These are phyloP conservation scores for Odocoileus hemionus DNA, from an alignment of 2,113 vertebrate species.

Conservation along the genomic window DNA sequence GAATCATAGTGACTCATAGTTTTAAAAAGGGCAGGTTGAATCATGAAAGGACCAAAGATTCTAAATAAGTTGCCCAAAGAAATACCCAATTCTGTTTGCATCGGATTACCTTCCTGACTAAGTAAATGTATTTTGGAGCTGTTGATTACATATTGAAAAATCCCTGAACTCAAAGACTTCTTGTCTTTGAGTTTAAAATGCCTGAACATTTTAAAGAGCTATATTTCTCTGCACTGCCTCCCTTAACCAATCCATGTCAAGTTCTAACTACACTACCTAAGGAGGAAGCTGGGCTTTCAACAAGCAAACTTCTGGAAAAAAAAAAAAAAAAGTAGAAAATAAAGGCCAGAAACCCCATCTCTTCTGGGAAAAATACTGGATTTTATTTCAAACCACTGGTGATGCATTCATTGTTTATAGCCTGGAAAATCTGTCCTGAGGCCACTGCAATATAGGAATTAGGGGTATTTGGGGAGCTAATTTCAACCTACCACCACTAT, in stretches of 20 bases:
- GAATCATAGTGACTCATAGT: not conserved
- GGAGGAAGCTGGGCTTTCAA: not conserved
- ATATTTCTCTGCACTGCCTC: not conserved
- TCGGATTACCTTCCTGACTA: not conserved
- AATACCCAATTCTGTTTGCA: not conserved
- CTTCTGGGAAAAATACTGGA: not conserved
- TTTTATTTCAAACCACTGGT: not conserved
- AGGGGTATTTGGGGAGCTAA: not conserved
- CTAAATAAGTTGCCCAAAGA: not conserved
- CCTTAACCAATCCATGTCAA: not conserved
- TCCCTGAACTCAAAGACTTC: not conserved
- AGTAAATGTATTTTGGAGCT: not conserved
- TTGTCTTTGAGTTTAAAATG: too few species aligned
- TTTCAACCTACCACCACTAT: not conserved
- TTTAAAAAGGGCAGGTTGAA: not conserved
- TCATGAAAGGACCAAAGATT: not conserved
- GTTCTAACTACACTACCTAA: not conserved
- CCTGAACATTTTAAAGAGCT: not conserved
- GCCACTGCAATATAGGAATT: not conserved
- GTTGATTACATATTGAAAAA: not conserved
- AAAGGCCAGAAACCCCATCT: not conserved
- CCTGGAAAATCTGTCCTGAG: not conserved
- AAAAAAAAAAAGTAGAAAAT: not conserved
- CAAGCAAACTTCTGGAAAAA: not conserved
- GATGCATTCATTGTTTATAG: not conserved